A percentile compares a stretch with the other conserved stretches of the same genome.
Evolutionary conservation across 2,888 invertebrate species (phyloP).

Genomic region (Actias luna): DNA sequence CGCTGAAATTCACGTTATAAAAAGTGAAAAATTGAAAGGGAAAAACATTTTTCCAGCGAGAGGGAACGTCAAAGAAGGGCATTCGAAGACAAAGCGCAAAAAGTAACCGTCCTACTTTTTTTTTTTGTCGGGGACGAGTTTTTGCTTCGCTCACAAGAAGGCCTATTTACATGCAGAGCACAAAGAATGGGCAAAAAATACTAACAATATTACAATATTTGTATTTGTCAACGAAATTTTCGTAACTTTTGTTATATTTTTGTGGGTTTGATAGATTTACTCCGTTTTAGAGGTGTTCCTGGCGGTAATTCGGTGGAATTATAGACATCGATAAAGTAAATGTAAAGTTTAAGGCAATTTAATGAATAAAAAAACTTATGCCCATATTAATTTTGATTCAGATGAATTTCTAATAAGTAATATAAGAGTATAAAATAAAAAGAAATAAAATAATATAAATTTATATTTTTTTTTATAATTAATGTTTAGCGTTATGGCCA

Average conservation of each 20-base stretch:
- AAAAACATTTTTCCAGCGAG: constrained; percentile 3
- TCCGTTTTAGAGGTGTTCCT: not conserved
- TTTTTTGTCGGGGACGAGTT: constrained; percentile 10
- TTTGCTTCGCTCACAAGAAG: constrained; percentile 4
- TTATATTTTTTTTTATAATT: too few species aligned
- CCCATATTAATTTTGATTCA: too few species aligned
- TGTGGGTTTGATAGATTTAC: not conserved
- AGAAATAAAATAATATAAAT: too few species aligned
- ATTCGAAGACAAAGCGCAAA: constrained; percentile 6
- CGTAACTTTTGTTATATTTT: not conserved
- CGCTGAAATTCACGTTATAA: not conserved
- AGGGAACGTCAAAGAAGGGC: constrained; percentile 7
- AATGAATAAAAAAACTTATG: too few species aligned
- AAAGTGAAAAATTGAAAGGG: not conserved
- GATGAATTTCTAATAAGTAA: too few species aligned
- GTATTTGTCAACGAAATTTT: not conserved
- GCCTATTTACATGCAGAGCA: not conserved
- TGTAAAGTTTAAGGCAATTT: too few species aligned
- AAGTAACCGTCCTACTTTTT: constrained; percentile 4
- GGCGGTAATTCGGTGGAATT: not conserved
- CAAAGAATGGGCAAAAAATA: not conserved
- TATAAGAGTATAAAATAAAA: too few species aligned
- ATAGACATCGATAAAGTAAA: too few species aligned
- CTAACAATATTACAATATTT: not conserved
- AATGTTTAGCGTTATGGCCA: too few species aligned